These are phyloP conservation scores for Drosophila flavopinicola DNA, from an alignment of 2,888 invertebrate species.

Conservation along the genomic window DNA sequence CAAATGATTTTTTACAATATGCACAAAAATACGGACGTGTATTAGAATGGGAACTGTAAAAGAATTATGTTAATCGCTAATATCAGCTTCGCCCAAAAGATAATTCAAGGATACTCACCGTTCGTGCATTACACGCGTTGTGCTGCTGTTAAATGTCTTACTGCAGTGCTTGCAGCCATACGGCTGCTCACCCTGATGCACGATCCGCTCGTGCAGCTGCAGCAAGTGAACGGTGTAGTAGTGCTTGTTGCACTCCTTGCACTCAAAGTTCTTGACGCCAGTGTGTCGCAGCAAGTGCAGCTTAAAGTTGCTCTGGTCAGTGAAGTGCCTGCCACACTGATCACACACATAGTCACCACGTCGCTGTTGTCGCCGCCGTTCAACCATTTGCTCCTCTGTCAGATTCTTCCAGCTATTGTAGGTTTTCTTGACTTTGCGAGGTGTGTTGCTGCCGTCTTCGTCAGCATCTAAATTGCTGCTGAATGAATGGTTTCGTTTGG, in stretches of 20 bases:
- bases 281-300: slow-evolving; percentile 63
- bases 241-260: slow-evolving; percentile 40
- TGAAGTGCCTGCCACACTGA: slow-evolving; percentile 65
- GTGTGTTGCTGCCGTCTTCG: neutral
- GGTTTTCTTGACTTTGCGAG: slow-evolving; percentile 23
- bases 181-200: slow-evolving; percentile 81
- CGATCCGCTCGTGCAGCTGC: slow-evolving; percentile 50
- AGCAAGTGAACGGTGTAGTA: slow-evolving; percentile 64
- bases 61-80: neutral
- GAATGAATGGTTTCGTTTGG: too few species aligned
- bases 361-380: slow-evolving; percentile 56
- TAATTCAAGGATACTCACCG: slow-evolving; percentile 54
- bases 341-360: slow-evolving; percentile 60
- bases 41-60: slow-evolving; percentile 78
- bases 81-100: neutral
- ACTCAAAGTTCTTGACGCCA: slow-evolving; percentile 58
- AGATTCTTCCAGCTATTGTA: slow-evolving; percentile 63
- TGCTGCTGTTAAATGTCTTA: slow-evolving; percentile 78
- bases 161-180: slow-evolving; percentile 77
- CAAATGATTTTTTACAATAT: slow-evolving; percentile 76
- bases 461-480: neutral
- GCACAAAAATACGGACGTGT: slow-evolving; percentile 76
- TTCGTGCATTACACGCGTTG: slow-evolving; percentile 78
- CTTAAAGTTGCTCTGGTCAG: slow-evolving; percentile 68
- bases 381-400: slow-evolving; percentile 52